Conservation (phyloP, 2,888 invertebrate genomes). For the Phorcus lineatus region DNA sequence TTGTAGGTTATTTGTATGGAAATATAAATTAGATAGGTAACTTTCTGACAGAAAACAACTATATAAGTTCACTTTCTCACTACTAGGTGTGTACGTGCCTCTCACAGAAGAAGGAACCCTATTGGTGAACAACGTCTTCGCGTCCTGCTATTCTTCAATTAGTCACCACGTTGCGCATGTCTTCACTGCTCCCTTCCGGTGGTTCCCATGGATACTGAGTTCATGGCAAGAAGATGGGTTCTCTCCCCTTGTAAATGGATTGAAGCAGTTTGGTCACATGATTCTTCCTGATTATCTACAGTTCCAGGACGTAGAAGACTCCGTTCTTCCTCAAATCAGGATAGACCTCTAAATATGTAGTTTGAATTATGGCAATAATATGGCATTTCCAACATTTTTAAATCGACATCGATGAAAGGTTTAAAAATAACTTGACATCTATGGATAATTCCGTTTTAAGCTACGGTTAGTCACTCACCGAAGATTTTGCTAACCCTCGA, state of each 20-base stretch:
- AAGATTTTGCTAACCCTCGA: too few species aligned
- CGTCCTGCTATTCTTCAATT: conserved; percentile 58
- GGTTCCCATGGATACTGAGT: conserved; percentile 36
- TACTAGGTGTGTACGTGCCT: conserved; percentile 55
- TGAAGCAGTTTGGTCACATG: conserved; percentile 24
- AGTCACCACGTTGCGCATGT: conserved; percentile 44
- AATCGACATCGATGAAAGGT: too few species aligned
- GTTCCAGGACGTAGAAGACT: not conserved
- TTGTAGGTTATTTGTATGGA: too few species aligned
- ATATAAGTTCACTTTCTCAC: too few species aligned
- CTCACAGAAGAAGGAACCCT: conserved; percentile 55
- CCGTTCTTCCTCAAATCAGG: not conserved
- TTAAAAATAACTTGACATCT: too few species aligned
- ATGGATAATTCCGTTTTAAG: too few species aligned
- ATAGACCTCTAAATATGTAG: not conserved
- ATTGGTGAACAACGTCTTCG: conserved; percentile 49
- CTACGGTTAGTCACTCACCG: too few species aligned
- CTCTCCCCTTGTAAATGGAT: conserved; percentile 14
- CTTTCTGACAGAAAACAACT: too few species aligned
- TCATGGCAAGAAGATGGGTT: conserved; percentile 3
- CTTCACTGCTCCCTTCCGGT: conserved; percentile 40
- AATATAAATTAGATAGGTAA: too few species aligned
- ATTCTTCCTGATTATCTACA: conserved; percentile 20
- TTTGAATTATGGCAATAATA: too few species aligned
- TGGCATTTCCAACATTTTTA: too few species aligned